Evolutionary conservation across 2,113 vertebrate species (phyloP), one percentile per base, ranked within the genome.

Genomic region (Malurus cyaneus): DNA sequence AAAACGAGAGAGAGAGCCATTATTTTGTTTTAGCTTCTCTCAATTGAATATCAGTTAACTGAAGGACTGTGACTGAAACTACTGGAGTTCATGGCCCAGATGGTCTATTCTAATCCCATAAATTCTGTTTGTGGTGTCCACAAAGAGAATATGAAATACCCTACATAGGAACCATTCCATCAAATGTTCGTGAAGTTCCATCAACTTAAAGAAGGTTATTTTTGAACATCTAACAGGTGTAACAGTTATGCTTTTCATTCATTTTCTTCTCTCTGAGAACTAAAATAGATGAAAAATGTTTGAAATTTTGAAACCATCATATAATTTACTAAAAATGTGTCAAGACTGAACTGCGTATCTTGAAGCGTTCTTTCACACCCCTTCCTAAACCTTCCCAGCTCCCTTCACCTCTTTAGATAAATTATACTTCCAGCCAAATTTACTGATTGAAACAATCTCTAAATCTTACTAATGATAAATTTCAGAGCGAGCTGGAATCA

Each of bases 211-310:
- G 42, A 86, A 92, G 20, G 73, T 41, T 94, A 89, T 89, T 95
- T 92, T 92, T 89, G 39, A 83, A 78, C 54, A 88, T 32, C 42
- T 86, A 93, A 41, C 67, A 91, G 71, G 66, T 80, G 74, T 84
- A 70, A 78, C 61, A 89, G 79, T 76, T 82, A 94, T 0, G 0
- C 29, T 80, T 95, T 69, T 82, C 7, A 7, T 70, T 96, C n/a
- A 31, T 94, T 92, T 97, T 91, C 78, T 80, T 67, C 87, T 62
- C 80, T 79, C 56, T 65, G 54, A 92, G 70, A 42, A 87, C 59
- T 77, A 54, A 93, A 94, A 93, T 87, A 93, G 71, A 50, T 56
- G 29, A 62, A 79, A 97, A 91, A 39, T 9, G 34, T 54, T 73
- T 72, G 57, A 91, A 82, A 77, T 82, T 87, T 89, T 82, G 32